phyloP scores from a whole-genome alignment of 2,888 invertebrate species.

The Crioceris asparagi region DNA sequence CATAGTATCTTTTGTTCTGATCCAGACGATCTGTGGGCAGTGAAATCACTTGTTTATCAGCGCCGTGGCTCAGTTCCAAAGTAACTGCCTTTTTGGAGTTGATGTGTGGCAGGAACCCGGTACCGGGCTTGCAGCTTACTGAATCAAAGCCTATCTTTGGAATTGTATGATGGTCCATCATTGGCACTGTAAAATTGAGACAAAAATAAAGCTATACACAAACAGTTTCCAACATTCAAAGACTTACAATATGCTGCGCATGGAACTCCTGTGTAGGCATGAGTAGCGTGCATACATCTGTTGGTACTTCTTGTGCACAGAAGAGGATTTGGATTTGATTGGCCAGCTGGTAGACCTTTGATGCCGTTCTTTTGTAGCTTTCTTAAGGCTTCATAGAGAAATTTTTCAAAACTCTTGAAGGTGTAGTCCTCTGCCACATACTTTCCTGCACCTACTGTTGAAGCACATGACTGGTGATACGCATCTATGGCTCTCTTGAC shows the following conservation, averaged over 20 bases:
- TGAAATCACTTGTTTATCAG: slow-evolving; percentile 76
- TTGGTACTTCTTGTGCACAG: slow-evolving; percentile 81
- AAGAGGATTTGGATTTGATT: slow-evolving; percentile 49
- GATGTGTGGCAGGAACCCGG: slow-evolving; percentile 58
- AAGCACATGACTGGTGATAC: slow-evolving; percentile 66
- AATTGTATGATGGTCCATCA: slow-evolving; percentile 70
- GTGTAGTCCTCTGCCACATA: slow-evolving; percentile 57
- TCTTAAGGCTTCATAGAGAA: slow-evolving; percentile 76
- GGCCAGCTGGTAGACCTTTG: slow-evolving; percentile 34
- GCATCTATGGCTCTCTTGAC: slow-evolving; percentile 81
- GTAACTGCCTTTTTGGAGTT: slow-evolving; percentile 49
- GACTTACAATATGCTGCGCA: slow-evolving; percentile 79
- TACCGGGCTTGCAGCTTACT: slow-evolving; percentile 31
- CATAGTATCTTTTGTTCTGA: slow-evolving; percentile 83
- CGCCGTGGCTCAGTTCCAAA: slow-evolving; percentile 74
- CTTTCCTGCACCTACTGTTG: slow-evolving; percentile 51
- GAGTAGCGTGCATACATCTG: slow-evolving; percentile 81
- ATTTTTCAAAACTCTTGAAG: slow-evolving; percentile 74
- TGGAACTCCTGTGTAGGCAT: slow-evolving; percentile 83
- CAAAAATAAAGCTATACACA: no score
- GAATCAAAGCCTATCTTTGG: slow-evolving; percentile 53
- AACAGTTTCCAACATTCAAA: no score
- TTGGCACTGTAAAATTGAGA: slow-evolving; percentile 63
- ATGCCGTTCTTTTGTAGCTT: slow-evolving; percentile 62
- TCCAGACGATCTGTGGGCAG: slow-evolving; percentile 79